Conservation (phyloP, 2,797 vertebrate genomes). For the Ambastaia sidthimunki region DNA sequence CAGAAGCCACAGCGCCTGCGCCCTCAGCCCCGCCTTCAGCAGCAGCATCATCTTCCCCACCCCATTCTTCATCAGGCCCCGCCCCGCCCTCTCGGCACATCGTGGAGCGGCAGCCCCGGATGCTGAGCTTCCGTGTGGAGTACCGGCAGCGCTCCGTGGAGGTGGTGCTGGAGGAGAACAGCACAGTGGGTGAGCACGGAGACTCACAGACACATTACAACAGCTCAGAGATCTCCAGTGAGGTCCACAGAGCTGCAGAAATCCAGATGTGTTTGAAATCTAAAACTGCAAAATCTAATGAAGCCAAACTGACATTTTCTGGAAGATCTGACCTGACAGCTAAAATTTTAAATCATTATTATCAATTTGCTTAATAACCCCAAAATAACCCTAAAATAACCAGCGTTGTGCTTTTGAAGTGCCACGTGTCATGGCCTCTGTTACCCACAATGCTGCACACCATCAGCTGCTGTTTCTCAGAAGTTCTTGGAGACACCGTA, state of each 20-base stretch:
- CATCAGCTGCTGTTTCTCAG: rapidly evolving
- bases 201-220: no score
- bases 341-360: no score
- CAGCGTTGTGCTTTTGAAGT: no score
- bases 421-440: neutral
- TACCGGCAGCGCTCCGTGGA: slow-evolving; percentile 94
- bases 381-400: no score
- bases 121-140: slow-evolving; percentile 97
- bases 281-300: no score
- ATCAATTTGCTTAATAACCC: no score
- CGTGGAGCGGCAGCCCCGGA: slow-evolving; percentile 92
- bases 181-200: slow-evolving; percentile 98
- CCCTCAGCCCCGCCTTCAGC: slow-evolving; percentile 66
- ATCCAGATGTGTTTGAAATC: no score
- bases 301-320: no score
- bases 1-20: slow-evolving; percentile 74
- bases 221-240: no score
- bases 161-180: slow-evolving; percentile 94
- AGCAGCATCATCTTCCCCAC: slow-evolving; percentile 81
- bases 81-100: slow-evolving; percentile 91
- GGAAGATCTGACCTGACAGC: no score
- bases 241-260: no score
- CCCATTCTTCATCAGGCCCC: slow-evolving; percentile 80
- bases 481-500: neutral
- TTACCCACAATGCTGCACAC: slow-evolving; percentile 11